Evolutionary conservation across 2,797 vertebrate genomes (phyloP).

Genomic region (Pangasius mekongensis): DNA sequence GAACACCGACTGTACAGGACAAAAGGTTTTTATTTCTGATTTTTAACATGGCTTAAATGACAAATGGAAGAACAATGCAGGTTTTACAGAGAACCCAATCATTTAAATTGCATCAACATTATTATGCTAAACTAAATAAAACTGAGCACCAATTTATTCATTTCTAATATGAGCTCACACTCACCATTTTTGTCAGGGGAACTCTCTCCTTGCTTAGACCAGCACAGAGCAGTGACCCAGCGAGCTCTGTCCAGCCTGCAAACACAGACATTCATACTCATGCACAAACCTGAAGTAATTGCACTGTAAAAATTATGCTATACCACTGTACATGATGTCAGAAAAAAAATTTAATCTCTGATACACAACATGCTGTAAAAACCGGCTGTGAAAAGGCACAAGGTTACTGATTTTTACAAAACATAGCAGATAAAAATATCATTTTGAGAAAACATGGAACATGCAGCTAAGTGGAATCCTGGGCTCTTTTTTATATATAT

Average conservation of each 20-base stretch:
- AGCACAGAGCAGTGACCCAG: slow-evolving; percentile 84
- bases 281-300: not conserved
- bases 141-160: not conserved
- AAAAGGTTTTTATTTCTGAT: not conserved
- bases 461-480: not conserved
- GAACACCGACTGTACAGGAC: not conserved
- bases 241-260: slow-evolving; percentile 88
- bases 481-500: not conserved
- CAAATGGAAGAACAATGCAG: not conserved
- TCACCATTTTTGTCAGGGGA: slow-evolving; percentile 79
- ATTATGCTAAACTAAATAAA: not conserved
- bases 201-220: slow-evolving; percentile 68
- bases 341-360: not conserved
- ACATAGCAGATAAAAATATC: not conserved
- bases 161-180: not conserved
- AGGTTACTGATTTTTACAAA: not conserved
- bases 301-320: not conserved
- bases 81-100: not conserved
- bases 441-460: not conserved
- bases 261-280: slow-evolving; percentile 14
- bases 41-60: not conserved
- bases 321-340: not conserved
- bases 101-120: not conserved
- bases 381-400: not conserved
- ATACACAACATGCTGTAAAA: not conserved